Conservation (phyloP, 2,888 invertebrate genomes). For the Phania funesta region DNA sequence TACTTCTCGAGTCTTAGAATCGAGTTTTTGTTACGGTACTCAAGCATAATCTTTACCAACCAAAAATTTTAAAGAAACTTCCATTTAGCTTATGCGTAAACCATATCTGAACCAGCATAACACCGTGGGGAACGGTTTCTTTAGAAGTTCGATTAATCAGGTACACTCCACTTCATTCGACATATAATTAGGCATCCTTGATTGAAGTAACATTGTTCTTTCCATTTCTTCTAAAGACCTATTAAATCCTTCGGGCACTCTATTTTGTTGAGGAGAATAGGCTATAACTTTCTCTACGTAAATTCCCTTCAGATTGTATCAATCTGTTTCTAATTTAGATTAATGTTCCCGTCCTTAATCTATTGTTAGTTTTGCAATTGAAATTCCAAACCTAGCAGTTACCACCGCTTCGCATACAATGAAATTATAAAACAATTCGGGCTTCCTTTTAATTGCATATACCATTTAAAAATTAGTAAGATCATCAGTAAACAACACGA, state of each 20-base stretch:
- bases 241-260: slow-evolving; percentile 29
- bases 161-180: slow-evolving; percentile 37
- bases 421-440: slow-evolving; percentile 42
- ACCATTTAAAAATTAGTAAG: slow-evolving; percentile 45
- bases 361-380: slow-evolving; percentile 39
- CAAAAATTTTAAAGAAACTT: slow-evolving; percentile 60
- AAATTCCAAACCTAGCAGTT: slow-evolving; percentile 14
- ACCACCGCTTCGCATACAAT: slow-evolving; percentile 1
- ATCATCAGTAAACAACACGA: slow-evolving; percentile 54
- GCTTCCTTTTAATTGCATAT: slow-evolving; percentile 53
- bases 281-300: slow-evolving; percentile 52
- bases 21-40: too few relatives aligned
- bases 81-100: slow-evolving; percentile 56
- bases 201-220: slow-evolving; percentile 43
- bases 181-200: slow-evolving; percentile 28
- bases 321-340: slow-evolving; percentile 62
- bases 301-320: slow-evolving; percentile 71
- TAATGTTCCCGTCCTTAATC: slow-evolving; percentile 70
- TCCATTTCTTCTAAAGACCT: slow-evolving; percentile 22
- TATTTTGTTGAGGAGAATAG: slow-evolving; percentile 59
- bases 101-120: slow-evolving; percentile 60
- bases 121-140: slow-evolving; percentile 44
- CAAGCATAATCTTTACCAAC: slow-evolving; percentile 64
- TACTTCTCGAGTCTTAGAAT: too few relatives aligned
- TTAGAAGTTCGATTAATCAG: slow-evolving; percentile 44